phyloP scores from a whole-genome alignment of 2,888 invertebrate species.

The Amblyteles armatorius region DNA sequence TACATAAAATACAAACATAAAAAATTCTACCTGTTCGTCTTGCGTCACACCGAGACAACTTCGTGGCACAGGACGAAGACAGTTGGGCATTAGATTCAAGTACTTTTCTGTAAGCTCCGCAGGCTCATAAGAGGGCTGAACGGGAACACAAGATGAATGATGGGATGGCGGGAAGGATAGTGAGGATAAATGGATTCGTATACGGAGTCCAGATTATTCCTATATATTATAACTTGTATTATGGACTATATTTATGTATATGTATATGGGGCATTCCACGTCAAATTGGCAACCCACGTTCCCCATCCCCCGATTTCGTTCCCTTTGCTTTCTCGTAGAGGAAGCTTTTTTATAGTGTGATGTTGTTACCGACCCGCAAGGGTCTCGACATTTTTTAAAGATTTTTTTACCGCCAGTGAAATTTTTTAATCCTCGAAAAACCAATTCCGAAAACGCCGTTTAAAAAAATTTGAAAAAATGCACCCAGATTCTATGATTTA shows the following conservation, averaged over 20 bases:
- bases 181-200: slow-evolving; percentile 57
- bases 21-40: slow-evolving; percentile 57
- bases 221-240: slow-evolving; percentile 36
- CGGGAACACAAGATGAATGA: slow-evolving; percentile 58
- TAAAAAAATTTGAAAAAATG: too few relatives aligned
- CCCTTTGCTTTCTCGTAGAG: too few relatives aligned
- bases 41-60: slow-evolving; percentile 52
- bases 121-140: not conserved
- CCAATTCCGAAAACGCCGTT: too few relatives aligned
- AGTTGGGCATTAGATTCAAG: slow-evolving; percentile 38
- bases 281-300: too few relatives aligned
- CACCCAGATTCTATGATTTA: too few relatives aligned
- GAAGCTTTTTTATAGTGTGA: too few relatives aligned
- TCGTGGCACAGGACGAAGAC: slow-evolving; percentile 8
- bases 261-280: not conserved
- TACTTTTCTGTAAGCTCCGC: slow-evolving; percentile 15
- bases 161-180: slow-evolving; percentile 48
- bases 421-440: too few relatives aligned
- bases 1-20: slow-evolving; percentile 2
- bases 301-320: too few relatives aligned
- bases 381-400: too few relatives aligned
- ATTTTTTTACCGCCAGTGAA: too few relatives aligned
- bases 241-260: slow-evolving; percentile 1
- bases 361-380: too few relatives aligned
- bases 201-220: slow-evolving; percentile 49